These are phyloP conservation scores for Apis mellifera DNA, from an alignment of 1,140 invertebrate genomes.

Conservation along the genomic window DNA sequence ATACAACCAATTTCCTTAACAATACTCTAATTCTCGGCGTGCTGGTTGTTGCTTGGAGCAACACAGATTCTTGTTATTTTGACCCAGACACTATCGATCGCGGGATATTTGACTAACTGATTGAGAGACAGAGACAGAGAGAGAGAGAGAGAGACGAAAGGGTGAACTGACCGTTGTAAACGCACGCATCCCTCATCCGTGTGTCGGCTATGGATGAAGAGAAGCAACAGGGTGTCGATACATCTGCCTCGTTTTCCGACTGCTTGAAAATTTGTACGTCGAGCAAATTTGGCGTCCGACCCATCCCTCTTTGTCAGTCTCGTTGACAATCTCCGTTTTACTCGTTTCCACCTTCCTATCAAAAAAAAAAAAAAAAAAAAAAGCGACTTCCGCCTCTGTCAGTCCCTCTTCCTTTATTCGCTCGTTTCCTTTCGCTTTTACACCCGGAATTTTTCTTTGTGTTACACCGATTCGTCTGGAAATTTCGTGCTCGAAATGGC, in stretches of 20 bases:
- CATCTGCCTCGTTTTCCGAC: constrained; percentile 37
- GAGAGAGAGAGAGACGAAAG: neutral
- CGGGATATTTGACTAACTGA: constrained; percentile 37
- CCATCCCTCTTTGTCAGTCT: neutral
- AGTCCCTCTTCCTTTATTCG: no score
- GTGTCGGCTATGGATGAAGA: neutral
- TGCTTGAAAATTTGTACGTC: constrained; percentile 30
- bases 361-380: no score
- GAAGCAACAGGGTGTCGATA: constrained; percentile 62
- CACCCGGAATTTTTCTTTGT: neutral
- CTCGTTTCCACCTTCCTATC: no score
- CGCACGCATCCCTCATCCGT: neutral
- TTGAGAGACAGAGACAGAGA: neutral
- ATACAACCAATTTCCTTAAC: constrained; percentile 2
- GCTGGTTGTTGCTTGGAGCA: neutral
- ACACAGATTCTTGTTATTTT: constrained; percentile 12
- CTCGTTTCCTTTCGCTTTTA: neutral
- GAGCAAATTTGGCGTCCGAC: constrained; percentile 11
- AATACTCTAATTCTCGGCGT: neutral
- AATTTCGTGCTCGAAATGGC: neutral
- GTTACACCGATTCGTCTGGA: neutral
- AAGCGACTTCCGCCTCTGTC: neutral
- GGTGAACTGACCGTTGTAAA: constrained; percentile 1
- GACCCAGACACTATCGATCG: constrained; percentile 41
- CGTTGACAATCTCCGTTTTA: no score